A percentile compares a stretch with the other conserved stretches of the same genome.
These are phyloP conservation scores for Notarius quadriscutis DNA, from an alignment of 2,113 vertebrate species.

Conservation along the genomic window DNA sequence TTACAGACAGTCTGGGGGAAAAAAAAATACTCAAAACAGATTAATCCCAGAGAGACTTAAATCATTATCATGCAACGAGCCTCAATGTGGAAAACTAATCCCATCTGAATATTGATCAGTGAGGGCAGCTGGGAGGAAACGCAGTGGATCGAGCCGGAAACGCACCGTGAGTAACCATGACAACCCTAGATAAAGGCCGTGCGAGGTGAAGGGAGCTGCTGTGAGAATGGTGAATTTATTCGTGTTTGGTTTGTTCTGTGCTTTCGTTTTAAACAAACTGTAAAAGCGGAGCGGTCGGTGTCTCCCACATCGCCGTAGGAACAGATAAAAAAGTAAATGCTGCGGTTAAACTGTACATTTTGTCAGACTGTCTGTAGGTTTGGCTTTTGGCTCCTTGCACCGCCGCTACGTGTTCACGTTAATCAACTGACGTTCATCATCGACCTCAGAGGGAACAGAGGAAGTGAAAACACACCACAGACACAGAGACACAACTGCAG, in stretches of 20 bases:
- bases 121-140: not conserved
- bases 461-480: not conserved
- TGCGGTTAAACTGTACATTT: no score
- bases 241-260: not conserved
- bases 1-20: no score
- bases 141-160: not conserved
- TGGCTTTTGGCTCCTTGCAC: not conserved
- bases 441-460: not conserved
- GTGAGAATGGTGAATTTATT: no score
- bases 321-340: not conserved
- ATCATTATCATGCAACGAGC: not conserved
- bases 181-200: not conserved
- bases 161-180: not conserved
- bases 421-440: not conserved
- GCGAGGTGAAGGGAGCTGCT: not conserved
- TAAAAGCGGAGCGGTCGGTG: not conserved
- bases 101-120: not conserved
- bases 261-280: not conserved
- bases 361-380: no score
- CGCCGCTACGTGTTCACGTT: not conserved
- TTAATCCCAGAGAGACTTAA: not conserved
- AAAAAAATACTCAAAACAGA: no score
- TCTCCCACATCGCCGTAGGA: not conserved
- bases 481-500: not conserved
- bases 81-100: not conserved